These are phyloP conservation scores for Danaus melanippus DNA, from an alignment of 1,140 invertebrate genomes.

Conservation along the genomic window DNA sequence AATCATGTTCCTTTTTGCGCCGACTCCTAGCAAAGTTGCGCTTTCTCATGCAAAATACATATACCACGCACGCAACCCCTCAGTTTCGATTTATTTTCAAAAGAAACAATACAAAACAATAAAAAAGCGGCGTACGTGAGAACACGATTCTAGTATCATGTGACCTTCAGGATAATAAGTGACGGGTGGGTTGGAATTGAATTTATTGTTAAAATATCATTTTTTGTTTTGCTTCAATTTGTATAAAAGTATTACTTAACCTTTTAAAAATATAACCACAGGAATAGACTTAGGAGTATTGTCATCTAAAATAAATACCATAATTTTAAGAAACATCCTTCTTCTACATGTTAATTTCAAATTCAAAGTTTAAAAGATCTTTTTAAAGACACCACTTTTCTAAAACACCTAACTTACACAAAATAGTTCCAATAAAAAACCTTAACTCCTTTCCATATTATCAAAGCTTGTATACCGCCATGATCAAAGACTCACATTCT, in stretches of 20 bases:
- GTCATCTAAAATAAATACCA: too few species aligned
- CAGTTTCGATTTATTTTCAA: conserved; percentile 58
- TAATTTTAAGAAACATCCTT: too few species aligned
- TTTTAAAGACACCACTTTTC: too few species aligned
- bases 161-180: too few species aligned
- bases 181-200: conserved; percentile 32
- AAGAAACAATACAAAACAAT: conserved; percentile 57
- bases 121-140: conserved; percentile 49
- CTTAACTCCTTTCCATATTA: conserved; percentile 27
- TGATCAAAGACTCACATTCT: conserved; percentile 37
- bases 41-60: too few species aligned
- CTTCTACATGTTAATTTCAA: background rate
- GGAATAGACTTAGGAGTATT: too few species aligned
- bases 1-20: conserved; percentile 55
- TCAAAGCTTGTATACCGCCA: conserved; percentile 22
- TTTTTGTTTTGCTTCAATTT: conserved; percentile 22
- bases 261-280: too few species aligned
- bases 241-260: background rate
- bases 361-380: background rate
- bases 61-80: too few species aligned
- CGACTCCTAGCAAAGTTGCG: conserved; percentile 29
- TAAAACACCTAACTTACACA: background rate
- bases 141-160: conserved; percentile 35
- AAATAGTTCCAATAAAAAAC: conserved; percentile 20
- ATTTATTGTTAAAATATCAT: conserved; percentile 37